Evolutionary conservation across 2,113 vertebrate genomes (phyloP).

Genomic region (Pseudorasbora parva): DNA sequence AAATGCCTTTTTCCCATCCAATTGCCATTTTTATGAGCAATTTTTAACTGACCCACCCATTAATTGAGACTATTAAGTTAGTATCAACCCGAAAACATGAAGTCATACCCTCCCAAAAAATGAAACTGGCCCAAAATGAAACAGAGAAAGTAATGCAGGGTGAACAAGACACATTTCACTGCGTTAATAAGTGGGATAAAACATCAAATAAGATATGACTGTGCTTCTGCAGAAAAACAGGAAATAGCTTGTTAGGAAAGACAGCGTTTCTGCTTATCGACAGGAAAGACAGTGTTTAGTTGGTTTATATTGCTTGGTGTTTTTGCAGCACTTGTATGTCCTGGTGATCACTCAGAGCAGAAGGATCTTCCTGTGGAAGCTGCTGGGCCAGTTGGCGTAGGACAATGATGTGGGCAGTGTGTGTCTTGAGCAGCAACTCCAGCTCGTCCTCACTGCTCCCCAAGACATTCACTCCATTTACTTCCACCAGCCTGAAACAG

Average conservation of each 20-base stretch:
- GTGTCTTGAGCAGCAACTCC: slow-evolving; percentile 57
- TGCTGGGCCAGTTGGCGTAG: slow-evolving; percentile 56
- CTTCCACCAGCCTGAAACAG: slow-evolving; percentile 68
- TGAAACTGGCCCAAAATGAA: slow-evolving; percentile 8
- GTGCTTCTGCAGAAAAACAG: background rate
- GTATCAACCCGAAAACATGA: slow-evolving; percentile 25
- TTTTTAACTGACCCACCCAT: slow-evolving; percentile 40
- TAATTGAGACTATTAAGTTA: slow-evolving; percentile 48
- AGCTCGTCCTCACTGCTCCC: slow-evolving; percentile 67
- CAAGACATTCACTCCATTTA: slow-evolving; percentile 69
- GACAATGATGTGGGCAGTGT: slow-evolving; percentile 66
- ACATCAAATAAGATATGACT: background rate
- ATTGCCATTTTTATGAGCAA: slow-evolving; percentile 42
- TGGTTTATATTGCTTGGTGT: slow-evolving; percentile 8
- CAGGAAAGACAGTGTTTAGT: background rate
- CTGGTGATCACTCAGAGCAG: slow-evolving; percentile 17
- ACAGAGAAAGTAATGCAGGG: background rate
- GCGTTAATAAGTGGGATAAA: background rate
- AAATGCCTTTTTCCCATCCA: slow-evolving; percentile 33
- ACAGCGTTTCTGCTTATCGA: background rate
- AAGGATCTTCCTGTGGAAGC: slow-evolving; percentile 47
- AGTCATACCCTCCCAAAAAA: slow-evolving; percentile 37
- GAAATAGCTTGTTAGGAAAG: background rate
- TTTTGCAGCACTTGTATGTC: background rate
- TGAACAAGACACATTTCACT: background rate